phyloP scores from a whole-genome alignment of 2,888 invertebrate species.

The Spatulosminthurus flaviceps region DNA sequence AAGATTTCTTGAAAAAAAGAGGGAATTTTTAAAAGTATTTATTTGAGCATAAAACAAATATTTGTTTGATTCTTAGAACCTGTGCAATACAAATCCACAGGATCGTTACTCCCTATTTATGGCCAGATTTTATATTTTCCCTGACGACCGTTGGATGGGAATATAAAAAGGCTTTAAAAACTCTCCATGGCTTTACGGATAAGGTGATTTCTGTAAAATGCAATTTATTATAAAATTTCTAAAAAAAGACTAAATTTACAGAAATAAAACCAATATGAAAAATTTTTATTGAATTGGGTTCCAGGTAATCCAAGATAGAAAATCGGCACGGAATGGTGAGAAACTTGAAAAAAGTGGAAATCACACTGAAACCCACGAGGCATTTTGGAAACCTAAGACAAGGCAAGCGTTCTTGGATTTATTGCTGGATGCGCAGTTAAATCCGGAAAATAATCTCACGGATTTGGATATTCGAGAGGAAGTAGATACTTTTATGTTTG shows the following conservation, averaged over 20 bases:
- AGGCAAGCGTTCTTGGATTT: constrained; percentile 70
- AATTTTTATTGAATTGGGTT: background rate
- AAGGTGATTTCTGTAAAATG: background rate
- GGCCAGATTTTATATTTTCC: background rate
- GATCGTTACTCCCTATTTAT: background rate
- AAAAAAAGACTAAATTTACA: no score
- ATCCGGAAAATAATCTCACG: constrained; percentile 70
- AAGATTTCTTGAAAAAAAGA: no score
- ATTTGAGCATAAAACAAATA: no score
- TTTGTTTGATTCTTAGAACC: no score
- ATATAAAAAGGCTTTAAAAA: background rate
- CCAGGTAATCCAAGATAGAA: background rate
- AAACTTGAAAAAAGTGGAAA: background rate
- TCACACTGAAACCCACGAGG: no score
- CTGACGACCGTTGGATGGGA: background rate
- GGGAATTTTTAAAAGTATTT: no score
- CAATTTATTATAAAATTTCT: background rate
- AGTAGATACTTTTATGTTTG: constrained; percentile 74
- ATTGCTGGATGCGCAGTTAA: constrained; percentile 69
- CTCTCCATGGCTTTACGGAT: background rate
- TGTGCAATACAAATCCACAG: background rate
- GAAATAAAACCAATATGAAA: background rate
- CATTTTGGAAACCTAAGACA: constrained; percentile 55
- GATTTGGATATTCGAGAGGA: constrained; percentile 86
- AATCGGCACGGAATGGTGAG: background rate